Percentiles rank a stretch among this genome's conserved stretches.
These are phyloP conservation scores for Drosophila algonquin DNA, from an alignment of 2,888 invertebrate genomes.

Conservation along the genomic window DNA sequence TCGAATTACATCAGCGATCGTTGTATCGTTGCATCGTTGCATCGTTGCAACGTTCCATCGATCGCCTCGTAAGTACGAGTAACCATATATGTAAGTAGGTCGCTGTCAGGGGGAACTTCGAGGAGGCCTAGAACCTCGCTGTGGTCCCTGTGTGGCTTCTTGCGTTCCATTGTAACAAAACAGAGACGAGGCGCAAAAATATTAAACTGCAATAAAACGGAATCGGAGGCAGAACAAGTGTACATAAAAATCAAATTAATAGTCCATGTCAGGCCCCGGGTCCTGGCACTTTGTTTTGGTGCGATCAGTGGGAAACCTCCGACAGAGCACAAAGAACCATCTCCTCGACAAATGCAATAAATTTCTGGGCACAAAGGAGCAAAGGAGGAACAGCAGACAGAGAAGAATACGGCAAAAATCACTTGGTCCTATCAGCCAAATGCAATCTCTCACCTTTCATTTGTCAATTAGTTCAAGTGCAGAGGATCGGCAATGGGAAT, in stretches of 20 bases:
- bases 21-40: background rate
- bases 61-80: conserved; percentile 18
- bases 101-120: conserved; percentile 44
- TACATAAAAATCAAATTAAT: conserved; percentile 78
- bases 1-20: conserved; percentile 29
- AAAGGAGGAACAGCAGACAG: conserved; percentile 30
- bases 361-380: conserved; percentile 54
- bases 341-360: conserved; percentile 56
- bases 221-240: conserved; percentile 59
- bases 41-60: background rate
- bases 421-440: conserved; percentile 65
- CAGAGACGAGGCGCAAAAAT: conserved; percentile 66
- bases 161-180: conserved; percentile 26
- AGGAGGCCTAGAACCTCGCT: conserved; percentile 9
- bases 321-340: conserved; percentile 48
- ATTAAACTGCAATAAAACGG: conserved; percentile 71
- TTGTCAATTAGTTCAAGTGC: conserved; percentile 79
- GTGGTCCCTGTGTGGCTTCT: conserved; percentile 65
- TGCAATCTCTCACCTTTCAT: conserved; percentile 78
- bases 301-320: conserved; percentile 74
- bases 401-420: conserved; percentile 40
- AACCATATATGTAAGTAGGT: conserved; percentile 35
- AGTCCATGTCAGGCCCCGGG: conserved; percentile 66
- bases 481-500: conserved; percentile 34
- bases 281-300: conserved; percentile 76